Evolutionary conservation across 2,888 invertebrate genomes (phyloP).

Genomic region (Brachyptera putata): DNA sequence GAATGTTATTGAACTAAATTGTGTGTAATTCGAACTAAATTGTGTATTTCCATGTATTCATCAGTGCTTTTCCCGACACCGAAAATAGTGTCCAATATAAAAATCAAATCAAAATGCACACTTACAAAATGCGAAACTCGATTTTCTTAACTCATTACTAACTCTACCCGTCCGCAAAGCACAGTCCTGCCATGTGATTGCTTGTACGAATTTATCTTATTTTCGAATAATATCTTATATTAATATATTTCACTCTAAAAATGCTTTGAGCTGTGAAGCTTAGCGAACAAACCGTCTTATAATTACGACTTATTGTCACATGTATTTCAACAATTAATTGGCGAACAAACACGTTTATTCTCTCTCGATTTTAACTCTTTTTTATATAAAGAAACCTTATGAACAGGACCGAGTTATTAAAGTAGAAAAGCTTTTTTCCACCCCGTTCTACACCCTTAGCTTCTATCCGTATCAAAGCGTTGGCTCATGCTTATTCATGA

Average conservation of each 20-base stretch:
- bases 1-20: not conserved
- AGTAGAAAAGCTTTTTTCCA: no score
- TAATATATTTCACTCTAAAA: not conserved
- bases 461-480: not conserved
- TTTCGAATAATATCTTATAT: not conserved
- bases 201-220: slow-evolving; percentile 16
- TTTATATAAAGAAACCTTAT: no score
- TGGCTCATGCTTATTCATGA: slow-evolving; percentile 4
- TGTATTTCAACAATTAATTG: no score
- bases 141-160: slow-evolving; percentile 9
- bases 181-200: slow-evolving; percentile 30
- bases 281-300: not conserved
- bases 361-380: no score
- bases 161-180: slow-evolving; percentile 28
- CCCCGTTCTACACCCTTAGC: no score
- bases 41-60: no score
- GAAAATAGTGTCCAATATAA: not conserved
- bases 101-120: not conserved
- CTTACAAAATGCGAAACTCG: not conserved
- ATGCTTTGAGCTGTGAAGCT: not conserved
- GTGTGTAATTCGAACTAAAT: no score
- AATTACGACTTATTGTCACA: not conserved
- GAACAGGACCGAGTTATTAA: no score
- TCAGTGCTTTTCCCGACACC: not conserved
- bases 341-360: no score